Conservation (phyloP, 2,113 vertebrate genomes). For the Heteronetta atricapilla region DNA sequence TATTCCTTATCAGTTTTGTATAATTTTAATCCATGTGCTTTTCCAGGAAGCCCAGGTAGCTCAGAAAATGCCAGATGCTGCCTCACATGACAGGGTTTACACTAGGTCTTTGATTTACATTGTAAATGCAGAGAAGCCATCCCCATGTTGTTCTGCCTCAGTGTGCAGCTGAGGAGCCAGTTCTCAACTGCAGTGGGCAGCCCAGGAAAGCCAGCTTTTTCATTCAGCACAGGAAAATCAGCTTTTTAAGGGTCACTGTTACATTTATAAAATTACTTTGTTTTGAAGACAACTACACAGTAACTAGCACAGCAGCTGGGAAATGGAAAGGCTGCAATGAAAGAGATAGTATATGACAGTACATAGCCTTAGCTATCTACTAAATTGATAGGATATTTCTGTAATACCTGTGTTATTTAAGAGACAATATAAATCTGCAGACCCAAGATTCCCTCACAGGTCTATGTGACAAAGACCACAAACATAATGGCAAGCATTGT, state of each 20-base stretch:
- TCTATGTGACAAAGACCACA: not conserved
- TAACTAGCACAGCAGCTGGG: not conserved
- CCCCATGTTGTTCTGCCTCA: rapidly evolving
- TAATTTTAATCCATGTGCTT: not conserved
- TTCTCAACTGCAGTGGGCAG: not conserved
- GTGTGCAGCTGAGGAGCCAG: rapidly evolving
- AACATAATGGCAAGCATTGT: rapidly evolving
- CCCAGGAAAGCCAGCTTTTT: not conserved
- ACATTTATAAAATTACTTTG: not conserved
- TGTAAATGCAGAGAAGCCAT: not conserved
- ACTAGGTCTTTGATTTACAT: not conserved
- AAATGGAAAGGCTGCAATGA: not conserved
- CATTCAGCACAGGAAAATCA: not conserved
- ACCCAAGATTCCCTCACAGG: not conserved
- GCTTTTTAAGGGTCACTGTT: not conserved
- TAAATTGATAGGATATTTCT: not conserved
- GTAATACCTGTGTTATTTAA: not conserved
- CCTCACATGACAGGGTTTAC: not conserved
- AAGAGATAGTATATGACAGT: not conserved
- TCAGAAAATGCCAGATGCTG: not conserved
- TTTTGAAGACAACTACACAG: not conserved
- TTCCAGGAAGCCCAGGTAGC: not conserved
- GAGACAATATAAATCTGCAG: not conserved
- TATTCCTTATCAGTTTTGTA: not conserved
- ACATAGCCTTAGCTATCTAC: not conserved